Evolutionary conservation across 2,113 vertebrate species (phyloP), one percentile per base, ranked within the genome.

Genomic region (Rana temporaria): DNA sequence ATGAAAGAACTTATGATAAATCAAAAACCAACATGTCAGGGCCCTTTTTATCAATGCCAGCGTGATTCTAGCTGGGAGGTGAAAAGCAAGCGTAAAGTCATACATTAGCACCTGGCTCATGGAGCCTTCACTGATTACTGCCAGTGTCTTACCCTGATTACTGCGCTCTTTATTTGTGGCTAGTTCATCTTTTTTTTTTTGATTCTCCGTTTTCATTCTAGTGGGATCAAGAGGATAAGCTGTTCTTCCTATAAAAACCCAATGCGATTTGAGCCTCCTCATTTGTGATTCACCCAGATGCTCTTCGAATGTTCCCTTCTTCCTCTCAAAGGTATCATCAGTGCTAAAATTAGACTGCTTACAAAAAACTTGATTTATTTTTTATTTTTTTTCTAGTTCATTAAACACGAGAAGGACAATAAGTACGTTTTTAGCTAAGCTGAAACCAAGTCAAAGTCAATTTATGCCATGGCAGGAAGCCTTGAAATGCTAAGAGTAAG

Each of bases 381-480:
- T 53, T 59, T 65, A 64, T 81, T 59, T 34, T 81, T 81, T 63
- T 81, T 81, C 69, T 65, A 66, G 69, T 81, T 81, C 65, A 81
- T 81, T 81, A 65, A 72, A 70, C 78, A 81, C 70, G 71, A 81
- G 60, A 81, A 73, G 79, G 79, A 53, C 79, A 81, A 81, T 81
- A 81, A 81, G 79, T 53, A 62, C 73, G 68, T 73, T 73, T 73
- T 62, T 73, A 73, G 69, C 59, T 53, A 48, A 16, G 69, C 69
- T 81, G 56, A 53, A 73, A 65, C 68, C 42, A 64, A 81, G 69
- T 65, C 60, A 73, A 73, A 73, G 68, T 64, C 59, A 81, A 72
- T 72, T 22, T 81, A 22, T 30, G 67, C 56, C 7, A 56, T 48
- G 38, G 67, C 68, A 72, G 59, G 26, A 81, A 81, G 69, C 68